Base-by-base conservation (phyloP, 2,797 vertebrate species). In the Hipposideros larvatus region DNA sequence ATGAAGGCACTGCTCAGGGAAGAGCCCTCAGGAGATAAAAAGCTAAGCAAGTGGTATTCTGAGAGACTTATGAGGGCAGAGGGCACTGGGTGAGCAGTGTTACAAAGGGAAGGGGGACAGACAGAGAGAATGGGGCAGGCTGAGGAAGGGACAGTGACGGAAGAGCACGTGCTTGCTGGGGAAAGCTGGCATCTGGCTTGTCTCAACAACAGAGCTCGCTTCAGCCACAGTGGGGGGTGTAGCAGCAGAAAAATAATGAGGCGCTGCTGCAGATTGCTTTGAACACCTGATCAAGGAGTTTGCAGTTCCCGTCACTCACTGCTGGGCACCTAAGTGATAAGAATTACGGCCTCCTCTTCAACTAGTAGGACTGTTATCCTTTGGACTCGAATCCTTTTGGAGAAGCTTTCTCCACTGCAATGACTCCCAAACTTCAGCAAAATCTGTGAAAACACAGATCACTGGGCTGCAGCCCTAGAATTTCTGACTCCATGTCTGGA, bases 141-240 rank as follows among this genome's bases (percentile, higher is more conserved):
- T 6, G 5, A 34, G n/a, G 79, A 55, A 53, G 34, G 26, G 21
- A 2, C 16, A 14, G 14, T 2, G 2, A 0, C 7, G 55, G 53
- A 68, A 61, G 63, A 59, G 21, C 16, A 46, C 1, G 13, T 22
- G 4, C 19, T n/a, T 28, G 0, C 31, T 28, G 19, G 65, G 28
- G 41, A 43, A 59, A 59, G 48, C 55, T 18, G 9, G 65, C 8
- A 0, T 22, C 15, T 4, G 13, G 26, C 77, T 68, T 13, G 10
- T 65, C 24, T 57, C 1, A 4, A 5, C 6, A 31, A 22, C 18
- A 4, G 16, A 71, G 70, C 11, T 7, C 0, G 0, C 6, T 43
- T 22, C 22, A 41, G n/a, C 8, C 11, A 8, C 31, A 11, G 14
- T 2, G 19, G 57, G 13, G 28, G 11, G 4, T 55, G 0, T 2